Base-by-base conservation (phyloP, 2,888 invertebrate genomes). In the Tetramorium bicarinatum region DNA sequence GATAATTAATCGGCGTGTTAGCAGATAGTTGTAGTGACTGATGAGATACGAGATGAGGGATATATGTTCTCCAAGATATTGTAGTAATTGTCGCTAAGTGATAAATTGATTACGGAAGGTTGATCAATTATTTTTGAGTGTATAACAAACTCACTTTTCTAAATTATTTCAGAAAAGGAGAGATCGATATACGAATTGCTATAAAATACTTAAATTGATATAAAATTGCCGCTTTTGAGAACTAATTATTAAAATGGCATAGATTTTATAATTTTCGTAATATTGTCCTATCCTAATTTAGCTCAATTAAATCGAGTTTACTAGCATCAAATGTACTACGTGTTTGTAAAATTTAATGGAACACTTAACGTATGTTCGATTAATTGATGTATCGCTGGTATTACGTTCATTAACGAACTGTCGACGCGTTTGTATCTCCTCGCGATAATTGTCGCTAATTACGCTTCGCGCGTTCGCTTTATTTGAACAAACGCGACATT, bases 361-460 rank as follows among this genome's bases (percentile, higher is more conserved):
- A 80, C 79, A 72, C 79, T 80, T 80, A 80, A 80, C 72, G 59
- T 80, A 61, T 49, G 76, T 41, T 62, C 66, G 77, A 72, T 81
- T 75, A 84, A 87, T 83, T 62, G 87, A 67, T 49, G 64, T 67
- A 47, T 79, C 69, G 62, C 6, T 15, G 41, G 52, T 62, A 71
- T 71, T 82, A 56, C 62, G 71, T 75, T 82, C 82, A 77, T 77
- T 85, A 85, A 82, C 85, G 64, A 82, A 69, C 79, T 59, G 82
- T 66, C n/a, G 75, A 38, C 38, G 15, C 59, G 59, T 80, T 80
- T 80, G 71, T 71, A 59, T 72, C 72, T 79, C 29, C 59, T 80
- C 72, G 41, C 64, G 77, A 85, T 88, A 88, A 88, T 88, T 88
- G 85, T 87, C 88, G 82, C 82, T 88, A 88, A 88, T 88, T 88